phyloP scores from a whole-genome alignment of 1,140 invertebrate genomes.

The Brachionus sp. region DNA sequence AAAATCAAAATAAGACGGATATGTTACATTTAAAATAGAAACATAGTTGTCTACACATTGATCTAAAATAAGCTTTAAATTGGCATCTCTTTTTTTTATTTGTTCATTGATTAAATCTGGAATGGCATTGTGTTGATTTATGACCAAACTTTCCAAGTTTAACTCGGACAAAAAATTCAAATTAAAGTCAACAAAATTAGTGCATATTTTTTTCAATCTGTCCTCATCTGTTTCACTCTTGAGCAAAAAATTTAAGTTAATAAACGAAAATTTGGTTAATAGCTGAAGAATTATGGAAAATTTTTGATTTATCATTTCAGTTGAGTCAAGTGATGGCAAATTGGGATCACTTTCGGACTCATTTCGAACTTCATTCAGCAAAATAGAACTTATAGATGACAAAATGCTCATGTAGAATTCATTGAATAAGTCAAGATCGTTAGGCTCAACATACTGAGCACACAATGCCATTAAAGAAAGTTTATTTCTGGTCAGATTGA shows the following conservation, averaged over 20 bases:
- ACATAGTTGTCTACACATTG: conserved; percentile 42
- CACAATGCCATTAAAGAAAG: conserved; percentile 35
- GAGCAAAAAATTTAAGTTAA: conserved; percentile 37
- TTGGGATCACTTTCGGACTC: background rate
- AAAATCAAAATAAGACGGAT: conserved; percentile 23
- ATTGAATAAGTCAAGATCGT: conserved; percentile 29
- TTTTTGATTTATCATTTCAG: conserved; percentile 45
- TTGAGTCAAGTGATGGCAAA: conserved; percentile 3
- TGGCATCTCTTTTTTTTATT: background rate
- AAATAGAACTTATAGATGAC: conserved; percentile 14
- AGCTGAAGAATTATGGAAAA: conserved; percentile 37
- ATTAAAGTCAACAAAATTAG: conserved; percentile 17
- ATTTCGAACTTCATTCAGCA: conserved; percentile 11
- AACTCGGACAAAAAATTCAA: conserved; percentile 29
- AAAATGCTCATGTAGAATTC: conserved; percentile 41
- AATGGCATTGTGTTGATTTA: background rate
- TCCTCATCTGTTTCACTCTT: background rate
- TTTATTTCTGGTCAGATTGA: conserved; percentile 37
- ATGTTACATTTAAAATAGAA: conserved; percentile 21
- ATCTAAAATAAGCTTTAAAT: conserved; percentile 28
- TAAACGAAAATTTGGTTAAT: conserved; percentile 38
- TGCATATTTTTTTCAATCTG: conserved; percentile 19
- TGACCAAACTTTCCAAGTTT: conserved; percentile 1
- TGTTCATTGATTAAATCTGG: background rate
- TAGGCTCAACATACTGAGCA: conserved; percentile 36